Evolutionary conservation across 2,888 invertebrate genomes (phyloP).

Genomic region (Andrena hattorfiana): DNA sequence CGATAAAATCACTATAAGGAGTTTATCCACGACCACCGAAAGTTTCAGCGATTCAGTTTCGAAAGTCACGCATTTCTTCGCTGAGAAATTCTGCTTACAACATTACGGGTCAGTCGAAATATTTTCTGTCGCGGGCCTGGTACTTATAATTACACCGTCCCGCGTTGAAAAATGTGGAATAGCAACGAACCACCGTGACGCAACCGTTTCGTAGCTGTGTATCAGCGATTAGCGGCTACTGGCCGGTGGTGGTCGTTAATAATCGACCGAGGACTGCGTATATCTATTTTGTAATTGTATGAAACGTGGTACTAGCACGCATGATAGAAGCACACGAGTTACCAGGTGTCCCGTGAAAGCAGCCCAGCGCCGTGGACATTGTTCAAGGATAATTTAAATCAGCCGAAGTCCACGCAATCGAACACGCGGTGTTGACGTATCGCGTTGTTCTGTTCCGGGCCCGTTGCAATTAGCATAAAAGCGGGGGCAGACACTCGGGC

Average conservation of each 20-base stretch:
- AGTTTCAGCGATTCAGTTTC: not conserved
- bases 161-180: conserved; percentile 18
- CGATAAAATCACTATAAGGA: too few relatives aligned
- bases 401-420: conserved; percentile 61
- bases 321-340: conserved; percentile 30
- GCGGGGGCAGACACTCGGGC: conserved; percentile 47
- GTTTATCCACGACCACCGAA: not conserved
- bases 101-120: not conserved
- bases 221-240: conserved; percentile 23
- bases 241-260: conserved; percentile 34
- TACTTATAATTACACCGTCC: conserved; percentile 31
- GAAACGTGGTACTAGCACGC: conserved; percentile 14
- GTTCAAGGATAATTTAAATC: conserved; percentile 63
- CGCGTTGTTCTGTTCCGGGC: conserved; percentile 41
- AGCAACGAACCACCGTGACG: conserved; percentile 29
- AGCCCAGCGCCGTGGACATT: conserved; percentile 25
- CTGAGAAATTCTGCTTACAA: not conserved
- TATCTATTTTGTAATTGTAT: conserved; percentile 30
- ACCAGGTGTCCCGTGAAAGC: conserved; percentile 58
- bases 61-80: not conserved
- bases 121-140: conserved; percentile 10
- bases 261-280: conserved; percentile 9
- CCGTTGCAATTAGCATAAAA: conserved; percentile 60
- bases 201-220: conserved; percentile 18
- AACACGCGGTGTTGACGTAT: conserved; percentile 41